phyloP scores from a whole-genome alignment of 2,113 vertebrate genomes.

The Alexandromys fortis region DNA sequence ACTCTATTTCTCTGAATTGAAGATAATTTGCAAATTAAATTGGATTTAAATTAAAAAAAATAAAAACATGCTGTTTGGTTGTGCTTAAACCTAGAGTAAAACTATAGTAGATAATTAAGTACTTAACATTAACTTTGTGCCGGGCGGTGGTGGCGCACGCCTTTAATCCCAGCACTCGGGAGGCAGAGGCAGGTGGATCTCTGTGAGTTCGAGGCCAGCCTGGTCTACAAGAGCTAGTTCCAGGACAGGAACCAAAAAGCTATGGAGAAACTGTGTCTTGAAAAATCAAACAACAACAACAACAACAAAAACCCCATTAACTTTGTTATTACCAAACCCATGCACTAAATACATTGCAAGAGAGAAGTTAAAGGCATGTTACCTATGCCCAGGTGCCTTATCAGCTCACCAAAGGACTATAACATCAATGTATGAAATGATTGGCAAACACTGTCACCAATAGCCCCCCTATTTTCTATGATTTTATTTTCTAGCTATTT shows the following conservation, averaged over 20 bases:
- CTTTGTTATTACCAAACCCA: neutral
- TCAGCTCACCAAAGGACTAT: neutral
- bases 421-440: neutral
- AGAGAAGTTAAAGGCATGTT: neutral
- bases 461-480: neutral
- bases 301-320: neutral
- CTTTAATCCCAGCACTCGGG: no score
- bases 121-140: neutral
- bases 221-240: no score
- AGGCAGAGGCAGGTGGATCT: no score
- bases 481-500: neutral
- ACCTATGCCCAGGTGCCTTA: neutral
- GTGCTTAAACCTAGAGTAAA: neutral
- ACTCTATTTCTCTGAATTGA: neutral
- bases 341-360: neutral
- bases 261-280: no score
- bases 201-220: no score
- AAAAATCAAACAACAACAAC: no score
- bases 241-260: no score
- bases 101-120: neutral
- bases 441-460: neutral
- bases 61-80: neutral
- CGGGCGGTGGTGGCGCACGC: no score
- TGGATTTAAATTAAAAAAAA: constrained; percentile 14
- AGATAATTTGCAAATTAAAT: neutral